Evolutionary conservation across 2,888 invertebrate genomes (phyloP), one percentile per base, ranked within the genome.

Genomic region (Eutolmus rufibarbis): DNA sequence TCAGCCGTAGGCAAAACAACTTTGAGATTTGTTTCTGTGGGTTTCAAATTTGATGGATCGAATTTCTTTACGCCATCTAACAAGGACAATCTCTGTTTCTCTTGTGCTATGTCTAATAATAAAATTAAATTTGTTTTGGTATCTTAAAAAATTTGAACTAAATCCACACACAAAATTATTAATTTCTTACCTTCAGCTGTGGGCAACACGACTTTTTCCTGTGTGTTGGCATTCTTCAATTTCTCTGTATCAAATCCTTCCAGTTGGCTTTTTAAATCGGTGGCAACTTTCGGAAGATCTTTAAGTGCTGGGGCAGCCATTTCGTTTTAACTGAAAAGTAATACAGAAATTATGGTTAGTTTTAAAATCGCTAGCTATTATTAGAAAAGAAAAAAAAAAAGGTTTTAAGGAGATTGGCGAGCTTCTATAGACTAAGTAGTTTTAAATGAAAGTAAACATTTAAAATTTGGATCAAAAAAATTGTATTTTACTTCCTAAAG

Each of bases 141-240:
- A 74, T 1, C 4, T 43, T 40, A 31, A 43, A 12, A 85, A 43
- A 74, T 34, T 1, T 14, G 12, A 85, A 14, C 14, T 34, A 19
- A 74, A 31, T 51, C 31, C 1, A 57, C 0, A 28, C 0, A 56
- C 37, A 82, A 82, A n/a, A 28, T n/a, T n/a, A 3, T 66, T 37
- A 19, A 31, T 66, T 16, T 43, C 23, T 78, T 9, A 98, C 98
- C 98, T 96, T 98, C 97, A 90, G 98, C 97, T 74, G 98, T 97
- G 88, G 98, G 98, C 90, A 99, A 94, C 89, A 98, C 95, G 88
- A 97, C 97, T 93, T 98, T 99, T 92, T 98, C 98, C 89, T 96
- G 95, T 87, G 98, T 98, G 90, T 96, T 96, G 9, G 97, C 97
- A 91, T 97, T 97, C 92, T 97, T 97, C 92, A 99, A 94, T 91